A percentile compares a stretch with the other conserved stretches of the same genome.
Evolutionary conservation across 2,888 invertebrate genomes (phyloP).

Genomic region (Drosophila falleni): DNA sequence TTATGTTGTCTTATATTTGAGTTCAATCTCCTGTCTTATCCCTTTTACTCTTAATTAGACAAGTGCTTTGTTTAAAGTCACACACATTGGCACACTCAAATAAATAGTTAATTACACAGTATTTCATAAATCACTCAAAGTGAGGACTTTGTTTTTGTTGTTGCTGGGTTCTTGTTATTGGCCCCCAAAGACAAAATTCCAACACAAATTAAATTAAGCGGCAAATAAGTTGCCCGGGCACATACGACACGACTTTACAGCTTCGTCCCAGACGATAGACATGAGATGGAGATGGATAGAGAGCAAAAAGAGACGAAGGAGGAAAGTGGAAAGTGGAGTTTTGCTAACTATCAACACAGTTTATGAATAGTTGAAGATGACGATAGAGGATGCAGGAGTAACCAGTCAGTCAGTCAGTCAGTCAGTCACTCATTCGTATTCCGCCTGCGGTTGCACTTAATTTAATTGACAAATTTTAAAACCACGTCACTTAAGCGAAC

Average conservation of each 20-base stretch:
- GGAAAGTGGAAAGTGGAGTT: neutral
- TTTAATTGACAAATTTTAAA: slow-evolving; percentile 85
- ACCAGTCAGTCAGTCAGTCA: slow-evolving; percentile 40
- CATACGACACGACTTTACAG: slow-evolving; percentile 65
- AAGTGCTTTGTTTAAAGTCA: slow-evolving; percentile 27
- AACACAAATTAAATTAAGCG: slow-evolving; percentile 80
- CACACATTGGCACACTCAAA: slow-evolving; percentile 50
- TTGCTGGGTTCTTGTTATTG: slow-evolving; percentile 22
- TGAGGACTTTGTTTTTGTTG: slow-evolving; percentile 29
- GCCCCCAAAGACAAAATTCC: slow-evolving; percentile 64
- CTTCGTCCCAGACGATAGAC: slow-evolving; percentile 11
- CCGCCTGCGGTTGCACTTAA: slow-evolving; percentile 85
- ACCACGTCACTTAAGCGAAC: slow-evolving; percentile 75
- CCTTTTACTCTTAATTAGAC: slow-evolving; percentile 29
- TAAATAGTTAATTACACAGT: slow-evolving; percentile 78
- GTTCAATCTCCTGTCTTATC: slow-evolving; percentile 3
- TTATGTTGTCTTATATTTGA: neutral
- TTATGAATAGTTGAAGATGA: slow-evolving; percentile 78
- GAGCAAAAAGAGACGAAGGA: neutral
- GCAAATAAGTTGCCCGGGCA: slow-evolving; percentile 77
- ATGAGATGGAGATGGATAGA: neutral
- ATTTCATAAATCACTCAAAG: slow-evolving; percentile 75
- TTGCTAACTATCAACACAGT: slow-evolving; percentile 72
- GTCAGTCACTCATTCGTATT: slow-evolving; percentile 71
- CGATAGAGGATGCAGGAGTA: slow-evolving; percentile 11